Percentiles rank a stretch among this genome's conserved stretches.
Evolutionary conservation across 2,888 invertebrate genomes (phyloP).

Genomic region (Phymatocera aterrima): DNA sequence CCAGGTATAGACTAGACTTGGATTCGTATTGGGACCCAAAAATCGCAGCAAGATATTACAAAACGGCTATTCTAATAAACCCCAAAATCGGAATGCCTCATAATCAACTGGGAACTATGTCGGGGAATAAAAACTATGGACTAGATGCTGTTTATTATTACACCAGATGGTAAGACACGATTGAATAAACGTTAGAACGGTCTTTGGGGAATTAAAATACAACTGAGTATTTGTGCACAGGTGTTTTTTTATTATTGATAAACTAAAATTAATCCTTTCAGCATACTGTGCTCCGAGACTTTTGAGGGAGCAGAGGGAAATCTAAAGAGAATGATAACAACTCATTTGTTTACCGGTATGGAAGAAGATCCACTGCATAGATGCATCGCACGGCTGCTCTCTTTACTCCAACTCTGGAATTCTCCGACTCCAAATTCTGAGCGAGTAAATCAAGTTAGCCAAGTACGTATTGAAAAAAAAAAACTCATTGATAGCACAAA

Average conservation of each 20-base stretch:
- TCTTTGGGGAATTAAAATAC: not conserved
- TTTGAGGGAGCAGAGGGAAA: conserved; percentile 96
- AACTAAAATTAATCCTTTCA: conserved; percentile 59
- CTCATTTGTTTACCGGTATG: conserved; percentile 64
- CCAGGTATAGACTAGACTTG: conserved; percentile 89
- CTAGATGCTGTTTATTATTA: conserved; percentile 94
- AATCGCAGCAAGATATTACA: conserved; percentile 89
- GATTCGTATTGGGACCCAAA: conserved; percentile 82
- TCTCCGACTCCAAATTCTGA: conserved; percentile 63
- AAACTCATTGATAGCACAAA: not conserved
- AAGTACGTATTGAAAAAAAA: conserved; percentile 55
- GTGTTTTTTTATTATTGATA: conserved; percentile 30
- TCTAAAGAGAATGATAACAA: conserved; percentile 81
- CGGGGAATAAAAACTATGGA: conserved; percentile 87
- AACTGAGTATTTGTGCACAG: no score
- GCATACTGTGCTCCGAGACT: conserved; percentile 82
- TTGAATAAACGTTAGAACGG: not conserved
- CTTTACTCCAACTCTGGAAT: conserved; percentile 70
- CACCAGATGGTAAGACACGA: conserved; percentile 84
- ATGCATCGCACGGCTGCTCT: conserved; percentile 67
- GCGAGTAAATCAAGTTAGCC: conserved; percentile 69
- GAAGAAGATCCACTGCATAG: conserved; percentile 64
- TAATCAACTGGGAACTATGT: conserved; percentile 94
- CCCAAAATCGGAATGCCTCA: conserved; percentile 92
- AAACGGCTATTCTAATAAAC: conserved; percentile 87